Evolutionary conservation across 2,888 invertebrate genomes (phyloP).

Genomic region (Aphidius colemani): DNA sequence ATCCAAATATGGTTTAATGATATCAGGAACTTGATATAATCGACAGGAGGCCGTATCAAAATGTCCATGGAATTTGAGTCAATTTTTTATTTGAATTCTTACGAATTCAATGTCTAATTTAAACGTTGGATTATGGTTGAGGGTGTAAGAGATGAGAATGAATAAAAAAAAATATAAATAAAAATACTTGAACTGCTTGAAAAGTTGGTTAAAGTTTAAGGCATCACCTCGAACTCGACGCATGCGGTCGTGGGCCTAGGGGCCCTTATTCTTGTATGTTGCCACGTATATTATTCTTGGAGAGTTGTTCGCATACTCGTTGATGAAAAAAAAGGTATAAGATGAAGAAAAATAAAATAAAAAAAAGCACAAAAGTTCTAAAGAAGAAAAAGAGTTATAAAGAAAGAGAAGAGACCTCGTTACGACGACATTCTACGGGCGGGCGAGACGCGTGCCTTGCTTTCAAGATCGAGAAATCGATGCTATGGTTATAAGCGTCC

Average conservation of each 20-base stretch:
- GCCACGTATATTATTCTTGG: too few species aligned
- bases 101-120: conserved; percentile 57
- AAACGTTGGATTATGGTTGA: conserved; percentile 44
- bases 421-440: conserved; percentile 58
- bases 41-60: conserved; percentile 49
- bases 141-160: conserved; percentile 19
- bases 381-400: conserved; percentile 24
- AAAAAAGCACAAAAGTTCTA: background rate
- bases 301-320: too few species aligned
- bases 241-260: conserved; percentile 9
- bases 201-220: conserved; percentile 6
- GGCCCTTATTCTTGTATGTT: too few species aligned
- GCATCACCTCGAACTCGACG: conserved; percentile 21
- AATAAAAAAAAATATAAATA: conserved; percentile 27
- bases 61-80: conserved; percentile 49
- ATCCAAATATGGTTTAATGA: conserved; percentile 52
- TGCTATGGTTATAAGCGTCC: conserved; percentile 34
- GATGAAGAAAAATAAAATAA: conserved; percentile 22
- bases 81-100: conserved; percentile 53
- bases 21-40: conserved; percentile 43
- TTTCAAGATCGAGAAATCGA: conserved; percentile 55
- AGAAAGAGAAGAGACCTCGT: conserved; percentile 50
- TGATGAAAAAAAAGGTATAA: conserved; percentile 23
- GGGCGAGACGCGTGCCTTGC: conserved; percentile 59
- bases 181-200: background rate